A percentile compares a stretch with the other conserved stretches of the same genome.
Evolutionary conservation across 2,113 vertebrate genomes (phyloP).

Genomic region (Pelodiscus sinensis): DNA sequence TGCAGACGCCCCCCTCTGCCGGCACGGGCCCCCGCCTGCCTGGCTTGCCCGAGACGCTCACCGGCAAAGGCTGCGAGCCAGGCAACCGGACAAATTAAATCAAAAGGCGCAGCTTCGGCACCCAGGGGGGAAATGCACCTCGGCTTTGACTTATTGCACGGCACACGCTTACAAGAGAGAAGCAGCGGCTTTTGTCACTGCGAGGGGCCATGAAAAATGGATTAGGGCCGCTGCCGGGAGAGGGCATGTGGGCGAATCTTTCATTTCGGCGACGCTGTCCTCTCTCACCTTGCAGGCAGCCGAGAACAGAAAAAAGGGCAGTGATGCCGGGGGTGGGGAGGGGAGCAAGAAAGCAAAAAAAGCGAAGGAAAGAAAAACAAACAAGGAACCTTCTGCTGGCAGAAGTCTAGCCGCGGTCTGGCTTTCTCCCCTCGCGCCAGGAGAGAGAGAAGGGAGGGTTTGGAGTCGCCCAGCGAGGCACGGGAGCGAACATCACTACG

Average conservation of each 20-base stretch:
- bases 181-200: constrained; percentile 84
- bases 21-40: constrained; percentile 43
- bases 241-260: constrained; percentile 82
- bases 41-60: constrained; percentile 59
- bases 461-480: background rate
- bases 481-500: accelerated
- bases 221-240: constrained; percentile 83
- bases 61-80: constrained; percentile 68
- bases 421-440: background rate
- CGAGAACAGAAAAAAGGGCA: background rate
- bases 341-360: background rate
- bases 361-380: no score
- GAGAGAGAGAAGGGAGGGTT: background rate
- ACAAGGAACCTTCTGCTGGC: background rate
- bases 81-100: constrained; percentile 85
- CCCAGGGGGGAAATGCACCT: constrained; percentile 83
- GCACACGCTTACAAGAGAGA: constrained; percentile 79
- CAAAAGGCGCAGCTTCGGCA: constrained; percentile 72
- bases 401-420: background rate
- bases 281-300: constrained; percentile 81
- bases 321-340: background rate
- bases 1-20: constrained; percentile 58
- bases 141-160: constrained; percentile 84
- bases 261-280: constrained; percentile 78
- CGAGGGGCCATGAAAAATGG: constrained; percentile 86